Conservation (phyloP, 2,797 vertebrate genomes). For the Amblyraja radiata region DNA sequence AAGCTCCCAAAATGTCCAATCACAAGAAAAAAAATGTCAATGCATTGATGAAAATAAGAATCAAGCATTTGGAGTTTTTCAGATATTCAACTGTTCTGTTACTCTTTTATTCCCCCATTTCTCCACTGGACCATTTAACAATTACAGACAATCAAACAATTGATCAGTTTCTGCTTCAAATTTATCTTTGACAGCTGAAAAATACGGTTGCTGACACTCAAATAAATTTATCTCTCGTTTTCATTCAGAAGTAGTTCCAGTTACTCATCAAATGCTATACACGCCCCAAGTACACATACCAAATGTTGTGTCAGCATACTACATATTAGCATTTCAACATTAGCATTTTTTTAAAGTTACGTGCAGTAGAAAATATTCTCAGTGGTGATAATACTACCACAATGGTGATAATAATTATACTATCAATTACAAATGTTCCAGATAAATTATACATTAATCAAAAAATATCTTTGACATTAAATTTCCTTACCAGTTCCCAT, state of each 20-base stretch:
- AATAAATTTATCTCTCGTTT: background rate
- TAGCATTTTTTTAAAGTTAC: background rate
- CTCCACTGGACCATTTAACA: background rate
- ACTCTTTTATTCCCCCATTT: background rate
- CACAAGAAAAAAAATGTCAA: constrained; percentile 7
- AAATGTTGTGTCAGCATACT: background rate
- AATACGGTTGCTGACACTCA: background rate
- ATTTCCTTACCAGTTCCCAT: constrained; percentile 61
- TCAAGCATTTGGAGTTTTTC: background rate
- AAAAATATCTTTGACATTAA: background rate
- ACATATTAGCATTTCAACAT: background rate
- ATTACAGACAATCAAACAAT: background rate
- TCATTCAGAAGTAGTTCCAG: background rate
- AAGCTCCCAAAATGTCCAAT: constrained; percentile 9
- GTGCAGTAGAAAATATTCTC: background rate
- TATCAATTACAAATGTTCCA: background rate
- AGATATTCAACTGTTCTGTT: background rate
- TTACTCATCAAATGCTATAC: constrained; percentile 10
- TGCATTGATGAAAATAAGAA: background rate
- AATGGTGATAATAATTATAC: no score
- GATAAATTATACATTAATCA: background rate
- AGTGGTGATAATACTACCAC: background rate
- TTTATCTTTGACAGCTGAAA: background rate
- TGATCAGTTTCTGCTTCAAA: background rate
- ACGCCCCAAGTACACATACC: background rate